These are phyloP conservation scores for Holotrichia oblita DNA, from an alignment of 1,140 invertebrate genomes.

Conservation along the genomic window DNA sequence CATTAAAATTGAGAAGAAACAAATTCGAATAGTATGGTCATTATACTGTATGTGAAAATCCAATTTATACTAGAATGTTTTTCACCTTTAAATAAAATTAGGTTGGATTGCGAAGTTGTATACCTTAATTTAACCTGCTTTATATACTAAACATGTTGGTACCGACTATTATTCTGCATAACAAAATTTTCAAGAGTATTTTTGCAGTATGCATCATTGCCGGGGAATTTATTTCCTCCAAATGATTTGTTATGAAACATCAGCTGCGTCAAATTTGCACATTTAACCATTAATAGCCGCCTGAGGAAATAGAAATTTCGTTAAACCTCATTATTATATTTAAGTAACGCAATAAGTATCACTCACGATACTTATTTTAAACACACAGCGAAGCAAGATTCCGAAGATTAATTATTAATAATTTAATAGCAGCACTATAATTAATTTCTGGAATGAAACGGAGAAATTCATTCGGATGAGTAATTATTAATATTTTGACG, in stretches of 20 bases:
- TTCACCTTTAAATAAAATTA: too few relatives aligned
- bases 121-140: too few relatives aligned
- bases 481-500: constrained; percentile 3
- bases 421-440: not conserved
- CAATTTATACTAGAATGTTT: too few relatives aligned
- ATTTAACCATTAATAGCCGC: not conserved
- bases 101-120: too few relatives aligned
- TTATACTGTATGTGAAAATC: too few relatives aligned
- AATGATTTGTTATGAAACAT: not conserved
- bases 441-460: not conserved
- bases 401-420: not conserved
- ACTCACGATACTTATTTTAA: not conserved
- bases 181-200: not conserved
- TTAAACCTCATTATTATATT: constrained; percentile 15
- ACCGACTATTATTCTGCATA: too few relatives aligned
- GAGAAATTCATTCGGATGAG: not conserved
- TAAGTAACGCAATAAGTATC: constrained; percentile 11
- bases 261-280: too few relatives aligned
- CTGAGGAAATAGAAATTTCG: not conserved
- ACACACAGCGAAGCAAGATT: not conserved
- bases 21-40: not conserved
- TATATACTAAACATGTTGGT: too few relatives aligned
- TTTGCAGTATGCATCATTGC: not conserved
- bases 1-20: too few relatives aligned
- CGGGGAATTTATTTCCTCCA: not conserved